Conservation (phyloP, 1,140 invertebrate species). For the Zaprionus gabonicus region DNA sequence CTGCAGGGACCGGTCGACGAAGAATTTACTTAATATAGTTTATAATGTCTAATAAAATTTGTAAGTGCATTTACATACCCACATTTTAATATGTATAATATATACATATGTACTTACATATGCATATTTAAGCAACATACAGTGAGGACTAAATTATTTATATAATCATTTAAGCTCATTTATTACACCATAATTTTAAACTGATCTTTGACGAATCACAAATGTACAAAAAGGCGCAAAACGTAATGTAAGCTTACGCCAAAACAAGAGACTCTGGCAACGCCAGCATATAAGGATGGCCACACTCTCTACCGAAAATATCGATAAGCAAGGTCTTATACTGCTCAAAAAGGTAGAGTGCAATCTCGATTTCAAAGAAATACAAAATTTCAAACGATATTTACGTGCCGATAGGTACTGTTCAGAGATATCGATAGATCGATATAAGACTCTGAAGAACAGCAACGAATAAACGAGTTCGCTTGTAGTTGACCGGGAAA, state of each 20-base stretch:
- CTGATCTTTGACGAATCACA: neutral
- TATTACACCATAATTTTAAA: neutral
- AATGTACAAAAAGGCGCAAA: neutral
- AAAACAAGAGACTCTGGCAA: neutral
- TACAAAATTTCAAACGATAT: neutral
- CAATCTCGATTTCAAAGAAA: neutral
- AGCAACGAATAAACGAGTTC: constrained; percentile 21
- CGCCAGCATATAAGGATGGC: neutral
- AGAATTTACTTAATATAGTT: neutral
- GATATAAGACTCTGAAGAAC: neutral
- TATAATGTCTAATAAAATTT: too few species aligned
- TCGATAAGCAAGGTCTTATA: neutral
- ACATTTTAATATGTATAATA: too few species aligned
- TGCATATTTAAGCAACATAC: too few species aligned
- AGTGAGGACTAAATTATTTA: too few species aligned
- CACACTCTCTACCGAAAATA: neutral
- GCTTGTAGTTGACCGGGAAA: constrained; percentile 63
- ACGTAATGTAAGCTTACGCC: neutral
- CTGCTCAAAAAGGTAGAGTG: neutral
- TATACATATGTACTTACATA: too few species aligned
- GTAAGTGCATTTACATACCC: too few species aligned
- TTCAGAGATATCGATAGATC: neutral
- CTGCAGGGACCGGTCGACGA: too few species aligned
- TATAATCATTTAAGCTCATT: neutral
- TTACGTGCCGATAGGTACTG: neutral